Percentiles rank a stretch among this genome's conserved stretches.
phyloP scores from a whole-genome alignment of 2,888 invertebrate species.

The Aproaerema taeniolella region DNA sequence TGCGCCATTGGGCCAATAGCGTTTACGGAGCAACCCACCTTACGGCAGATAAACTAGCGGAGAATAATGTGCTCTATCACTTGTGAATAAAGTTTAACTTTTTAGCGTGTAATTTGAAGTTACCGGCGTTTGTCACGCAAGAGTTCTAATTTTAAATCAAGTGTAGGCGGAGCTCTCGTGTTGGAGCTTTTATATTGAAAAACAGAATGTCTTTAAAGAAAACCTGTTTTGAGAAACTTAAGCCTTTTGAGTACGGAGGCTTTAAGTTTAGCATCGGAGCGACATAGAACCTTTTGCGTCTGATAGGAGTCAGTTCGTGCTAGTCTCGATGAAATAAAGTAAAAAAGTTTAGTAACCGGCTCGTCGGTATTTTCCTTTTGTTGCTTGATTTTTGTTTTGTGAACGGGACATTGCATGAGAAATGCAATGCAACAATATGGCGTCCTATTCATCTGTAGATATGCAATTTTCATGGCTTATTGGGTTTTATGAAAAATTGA shows the following conservation, averaged over 20 bases:
- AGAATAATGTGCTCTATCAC: constrained; percentile 70
- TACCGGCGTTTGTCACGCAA: constrained; percentile 76
- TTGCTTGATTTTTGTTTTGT: constrained; percentile 71
- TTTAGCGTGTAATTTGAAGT: constrained; percentile 69
- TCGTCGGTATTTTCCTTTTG: constrained; percentile 72
- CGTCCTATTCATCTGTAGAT: constrained; percentile 48
- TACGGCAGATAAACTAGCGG: constrained; percentile 63
- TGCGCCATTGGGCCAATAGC: constrained; percentile 71
- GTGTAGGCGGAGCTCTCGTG: constrained; percentile 75
- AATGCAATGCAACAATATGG: constrained; percentile 74
- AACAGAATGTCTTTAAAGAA: constrained; percentile 74
- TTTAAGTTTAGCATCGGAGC: constrained; percentile 56
- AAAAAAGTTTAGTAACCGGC: constrained; percentile 75
- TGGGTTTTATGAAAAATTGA: constrained; percentile 31
- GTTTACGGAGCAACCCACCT: constrained; percentile 74
- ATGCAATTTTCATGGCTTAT: constrained; percentile 43
- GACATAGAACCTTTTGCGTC: constrained; percentile 60
- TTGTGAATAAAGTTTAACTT: constrained; percentile 73
- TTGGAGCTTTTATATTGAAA: constrained; percentile 71
- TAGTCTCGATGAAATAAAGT: constrained; percentile 63
- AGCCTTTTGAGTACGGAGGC: constrained; percentile 69
- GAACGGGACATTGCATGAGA: constrained; percentile 74
- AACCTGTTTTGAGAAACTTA: constrained; percentile 74
- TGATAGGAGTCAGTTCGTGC: constrained; percentile 30
- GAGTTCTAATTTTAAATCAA: constrained; percentile 78